phyloP scores from a whole-genome alignment of 2,113 vertebrate genomes.

The Plecturocebus donacophilus region DNA sequence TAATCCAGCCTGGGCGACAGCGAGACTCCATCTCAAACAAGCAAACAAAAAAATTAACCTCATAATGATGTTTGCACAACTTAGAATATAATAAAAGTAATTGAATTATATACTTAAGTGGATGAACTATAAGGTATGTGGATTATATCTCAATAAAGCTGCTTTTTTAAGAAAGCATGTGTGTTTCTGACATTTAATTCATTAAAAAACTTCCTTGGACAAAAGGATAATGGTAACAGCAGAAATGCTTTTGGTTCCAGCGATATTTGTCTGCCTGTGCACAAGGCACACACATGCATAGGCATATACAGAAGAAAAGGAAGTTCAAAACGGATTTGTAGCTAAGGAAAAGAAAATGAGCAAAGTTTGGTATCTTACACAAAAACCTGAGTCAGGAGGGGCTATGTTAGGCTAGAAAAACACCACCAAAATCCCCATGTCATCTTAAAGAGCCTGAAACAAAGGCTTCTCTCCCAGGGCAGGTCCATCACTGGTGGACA shows the following conservation, averaged over 20 bases:
- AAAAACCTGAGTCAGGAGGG: not conserved
- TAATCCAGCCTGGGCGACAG: too few relatives aligned
- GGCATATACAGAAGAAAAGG: not conserved
- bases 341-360: not conserved
- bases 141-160: not conserved
- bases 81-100: not conserved
- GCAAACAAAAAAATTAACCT: too few relatives aligned
- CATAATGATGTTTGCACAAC: not conserved
- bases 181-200: not conserved
- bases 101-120: not conserved
- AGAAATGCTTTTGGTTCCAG: not conserved
- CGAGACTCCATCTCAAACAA: too few relatives aligned
- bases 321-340: not conserved
- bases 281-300: not conserved
- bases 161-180: not conserved
- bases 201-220: not conserved
- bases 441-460: not conserved
- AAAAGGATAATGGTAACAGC: not conserved
- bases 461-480: not conserved
- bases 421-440: not conserved
- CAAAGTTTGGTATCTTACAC: not conserved
- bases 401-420: not conserved
- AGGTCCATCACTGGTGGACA: accelerated
- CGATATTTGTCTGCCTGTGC: not conserved
- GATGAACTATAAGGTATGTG: accelerated